phyloP scores from a whole-genome alignment of 2,113 vertebrate species.

The Malurus alboscapulatus region DNA sequence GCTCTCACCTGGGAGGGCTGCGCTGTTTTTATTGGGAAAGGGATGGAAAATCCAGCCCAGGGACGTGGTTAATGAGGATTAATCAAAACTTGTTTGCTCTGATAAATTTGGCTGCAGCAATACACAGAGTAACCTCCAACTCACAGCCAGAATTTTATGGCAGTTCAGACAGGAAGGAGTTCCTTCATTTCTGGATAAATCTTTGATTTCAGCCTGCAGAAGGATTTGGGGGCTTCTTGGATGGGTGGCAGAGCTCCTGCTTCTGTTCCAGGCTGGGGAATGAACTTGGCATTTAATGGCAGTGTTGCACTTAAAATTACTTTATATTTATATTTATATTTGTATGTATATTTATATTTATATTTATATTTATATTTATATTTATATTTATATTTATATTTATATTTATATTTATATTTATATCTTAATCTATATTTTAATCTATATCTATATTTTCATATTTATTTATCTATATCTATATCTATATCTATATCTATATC shows the following conservation, averaged over 20 bases:
- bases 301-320: neutral
- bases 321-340: neutral
- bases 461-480: no score
- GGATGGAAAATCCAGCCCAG: neutral
- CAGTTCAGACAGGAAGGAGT: neutral
- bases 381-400: neutral
- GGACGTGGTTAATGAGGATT: fast-evolving
- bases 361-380: neutral
- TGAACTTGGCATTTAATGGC: neutral
- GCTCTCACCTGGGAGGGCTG: neutral
- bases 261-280: neutral
- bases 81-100: neutral
- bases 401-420: neutral
- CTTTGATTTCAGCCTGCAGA: neutral
- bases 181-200: neutral
- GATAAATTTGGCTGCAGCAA: neutral
- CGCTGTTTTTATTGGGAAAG: fast-evolving
- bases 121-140: neutral
- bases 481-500: no score
- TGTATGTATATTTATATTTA: neutral
- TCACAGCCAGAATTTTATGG: fast-evolving
- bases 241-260: neutral
- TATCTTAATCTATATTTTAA: no score
- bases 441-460: no score
- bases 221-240: neutral